phyloP scores from a whole-genome alignment of 2,888 invertebrate genomes.

The Atethmia centrago region DNA sequence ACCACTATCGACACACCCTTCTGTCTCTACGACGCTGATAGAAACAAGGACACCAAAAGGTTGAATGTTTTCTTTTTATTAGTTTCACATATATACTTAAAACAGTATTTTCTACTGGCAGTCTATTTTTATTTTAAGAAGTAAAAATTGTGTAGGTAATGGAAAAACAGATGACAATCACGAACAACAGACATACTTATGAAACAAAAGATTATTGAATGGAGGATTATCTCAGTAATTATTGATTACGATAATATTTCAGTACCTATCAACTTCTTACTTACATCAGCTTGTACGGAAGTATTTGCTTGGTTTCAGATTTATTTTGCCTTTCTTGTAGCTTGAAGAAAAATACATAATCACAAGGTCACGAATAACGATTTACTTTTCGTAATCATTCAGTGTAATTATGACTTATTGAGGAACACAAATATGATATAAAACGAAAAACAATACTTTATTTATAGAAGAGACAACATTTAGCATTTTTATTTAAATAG shows the following conservation, averaged over 20 bases:
- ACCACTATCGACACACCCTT: constrained; percentile 99
- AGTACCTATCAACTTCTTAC: too few relatives aligned
- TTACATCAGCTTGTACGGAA: neutral
- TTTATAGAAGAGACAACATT: too few relatives aligned
- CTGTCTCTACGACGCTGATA: constrained; percentile 99
- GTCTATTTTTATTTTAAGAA: neutral
- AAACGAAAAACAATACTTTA: too few relatives aligned
- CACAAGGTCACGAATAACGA: too few relatives aligned
- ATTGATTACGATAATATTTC: neutral
- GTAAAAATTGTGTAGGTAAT: neutral
- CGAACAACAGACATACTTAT: neutral
- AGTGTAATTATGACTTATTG: too few relatives aligned
- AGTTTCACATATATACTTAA: too few relatives aligned
- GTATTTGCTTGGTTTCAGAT: neutral
- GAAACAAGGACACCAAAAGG: constrained; percentile 98
- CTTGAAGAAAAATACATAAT: neutral
- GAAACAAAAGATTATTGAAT: neutral
- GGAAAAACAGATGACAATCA: neutral
- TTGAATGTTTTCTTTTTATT: constrained; percentile 67
- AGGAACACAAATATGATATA: too few relatives aligned
- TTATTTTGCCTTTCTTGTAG: neutral
- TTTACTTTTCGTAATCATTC: too few relatives aligned
- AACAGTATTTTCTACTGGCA: neutral
- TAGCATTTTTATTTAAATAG: too few relatives aligned
- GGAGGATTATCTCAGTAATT: neutral